These are phyloP conservation scores for Holacanthus passer DNA, from an alignment of 2,113 vertebrate species.

Conservation along the genomic window DNA sequence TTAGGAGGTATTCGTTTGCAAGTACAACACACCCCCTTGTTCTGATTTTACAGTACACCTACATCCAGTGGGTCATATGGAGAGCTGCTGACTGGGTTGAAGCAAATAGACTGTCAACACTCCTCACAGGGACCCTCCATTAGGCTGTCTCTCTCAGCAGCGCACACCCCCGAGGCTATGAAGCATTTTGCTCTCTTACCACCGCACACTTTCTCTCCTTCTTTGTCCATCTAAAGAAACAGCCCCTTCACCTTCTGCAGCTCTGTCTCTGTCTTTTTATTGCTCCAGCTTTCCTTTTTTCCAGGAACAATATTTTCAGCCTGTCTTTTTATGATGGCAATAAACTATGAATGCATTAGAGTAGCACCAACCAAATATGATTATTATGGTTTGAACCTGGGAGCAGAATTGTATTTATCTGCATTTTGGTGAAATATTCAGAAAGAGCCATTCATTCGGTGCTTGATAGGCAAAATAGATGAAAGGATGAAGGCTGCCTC, in stretches of 20 bases:
- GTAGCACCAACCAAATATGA: constrained; percentile 25
- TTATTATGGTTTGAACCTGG: constrained; percentile 11
- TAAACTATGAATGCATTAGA: constrained; percentile 21
- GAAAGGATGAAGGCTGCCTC: background rate
- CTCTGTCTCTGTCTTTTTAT: constrained; percentile 54
- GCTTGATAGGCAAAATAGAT: constrained; percentile 1
- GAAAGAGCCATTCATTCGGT: background rate
- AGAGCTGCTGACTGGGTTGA: constrained; percentile 73
- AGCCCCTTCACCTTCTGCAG: constrained; percentile 45
- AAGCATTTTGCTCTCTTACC: constrained; percentile 71
- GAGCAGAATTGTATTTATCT: constrained; percentile 7
- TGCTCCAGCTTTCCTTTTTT: background rate
- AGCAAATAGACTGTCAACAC: constrained; percentile 77
- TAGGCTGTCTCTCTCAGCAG: constrained; percentile 76
- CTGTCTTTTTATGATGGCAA: constrained; percentile 20
- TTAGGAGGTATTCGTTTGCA: constrained; percentile 68
- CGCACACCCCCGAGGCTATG: constrained; percentile 58
- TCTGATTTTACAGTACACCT: constrained; percentile 70
- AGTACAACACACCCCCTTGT: constrained; percentile 48
- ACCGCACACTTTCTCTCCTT: constrained; percentile 48
- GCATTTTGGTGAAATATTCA: constrained; percentile 5
- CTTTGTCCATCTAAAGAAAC: constrained; percentile 66
- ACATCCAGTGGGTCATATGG: constrained; percentile 63
- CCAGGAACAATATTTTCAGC: constrained; percentile 18
- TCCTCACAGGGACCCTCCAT: constrained; percentile 76